Conservation (phyloP, 1,140 invertebrate species). For the Reticulitermes speratus region DNA sequence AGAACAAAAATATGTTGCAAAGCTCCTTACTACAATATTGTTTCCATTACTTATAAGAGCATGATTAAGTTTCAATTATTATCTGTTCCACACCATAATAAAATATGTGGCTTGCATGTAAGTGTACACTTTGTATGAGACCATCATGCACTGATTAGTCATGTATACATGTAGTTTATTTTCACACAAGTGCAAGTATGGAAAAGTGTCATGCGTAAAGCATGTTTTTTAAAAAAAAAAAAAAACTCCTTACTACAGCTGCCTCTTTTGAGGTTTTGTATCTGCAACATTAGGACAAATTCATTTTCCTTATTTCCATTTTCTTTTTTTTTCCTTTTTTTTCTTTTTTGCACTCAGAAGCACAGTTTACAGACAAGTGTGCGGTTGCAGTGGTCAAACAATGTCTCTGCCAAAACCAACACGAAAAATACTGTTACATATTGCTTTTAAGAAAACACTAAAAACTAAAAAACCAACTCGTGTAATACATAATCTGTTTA, state of each 20-base stretch:
- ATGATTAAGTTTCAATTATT: neutral
- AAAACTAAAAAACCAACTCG: neutral
- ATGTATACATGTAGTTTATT: neutral
- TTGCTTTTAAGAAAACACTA: constrained; percentile 9
- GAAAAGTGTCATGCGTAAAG: neutral
- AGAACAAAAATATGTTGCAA: neutral
- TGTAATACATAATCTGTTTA: neutral
- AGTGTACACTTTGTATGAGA: constrained; percentile 10
- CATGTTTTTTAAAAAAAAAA: neutral
- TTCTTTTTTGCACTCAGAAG: neutral
- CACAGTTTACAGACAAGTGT: constrained; percentile 10
- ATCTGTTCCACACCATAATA: constrained; percentile 5
- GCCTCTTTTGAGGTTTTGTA: neutral
- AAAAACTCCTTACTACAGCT: neutral
- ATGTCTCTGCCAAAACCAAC: neutral
- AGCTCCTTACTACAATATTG: neutral
- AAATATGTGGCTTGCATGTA: neutral
- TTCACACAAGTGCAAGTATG: neutral
- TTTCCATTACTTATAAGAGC: neutral
- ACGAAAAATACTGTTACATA: constrained; percentile 11
- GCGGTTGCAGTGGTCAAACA: neutral
- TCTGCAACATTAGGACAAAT: neutral
- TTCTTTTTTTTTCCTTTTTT: neutral
- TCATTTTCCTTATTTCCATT: neutral
- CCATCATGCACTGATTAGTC: constrained; percentile 1